Base-by-base conservation (phyloP, 1,140 invertebrate genomes). In the Artemia franciscana region DNA sequence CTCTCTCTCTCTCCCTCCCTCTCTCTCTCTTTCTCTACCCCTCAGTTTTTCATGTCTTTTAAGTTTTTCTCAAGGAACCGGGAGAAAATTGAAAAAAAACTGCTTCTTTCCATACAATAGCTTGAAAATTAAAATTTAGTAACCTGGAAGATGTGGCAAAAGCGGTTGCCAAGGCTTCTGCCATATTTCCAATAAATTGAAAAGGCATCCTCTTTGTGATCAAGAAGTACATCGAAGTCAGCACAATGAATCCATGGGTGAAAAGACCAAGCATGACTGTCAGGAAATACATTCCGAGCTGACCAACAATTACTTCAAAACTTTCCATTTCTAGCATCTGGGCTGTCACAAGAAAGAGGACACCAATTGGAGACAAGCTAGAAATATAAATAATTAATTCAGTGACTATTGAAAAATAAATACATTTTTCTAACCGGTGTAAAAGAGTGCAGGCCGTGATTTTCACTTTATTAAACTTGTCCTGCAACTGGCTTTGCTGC, bases 131-230 rank as follows among this genome's bases (percentile, higher is more conserved):
- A n/a, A 63, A 51, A 27, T 15, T 9, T 58, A 51, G 59, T 64
- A 75, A 87, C 86, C 86, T 88, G n/a, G 89, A 92, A 62, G 86
- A 85, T 58, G 90, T 94, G 70, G 89, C 89, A 71, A 93, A 92
- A 27, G 89, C 90, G 0, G 90, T 93, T 5, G 84, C 82, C 70
- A 91, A 76, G 18, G 91, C 89, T 70, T 92, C 88, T 64, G 84
- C 80, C 78, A 93, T 85, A 69, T 87, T 84, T 18, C 78, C 79
- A 66, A 92, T 81, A 65, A 84, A 86, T 63, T 77, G 78, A 73
- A 89, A 90, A 0, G 91, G 91, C 60, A 89, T 70, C 63, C 80
- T 80, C 66, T 84, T 79, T 0, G 85, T 86, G 26, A 82, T 80
- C 56, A 90, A 66, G 62, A 85, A 84, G 72, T 86, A 92, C 18